Conservation (phyloP, 2,797 vertebrate species). For the Gambusia yucatana region DNA sequence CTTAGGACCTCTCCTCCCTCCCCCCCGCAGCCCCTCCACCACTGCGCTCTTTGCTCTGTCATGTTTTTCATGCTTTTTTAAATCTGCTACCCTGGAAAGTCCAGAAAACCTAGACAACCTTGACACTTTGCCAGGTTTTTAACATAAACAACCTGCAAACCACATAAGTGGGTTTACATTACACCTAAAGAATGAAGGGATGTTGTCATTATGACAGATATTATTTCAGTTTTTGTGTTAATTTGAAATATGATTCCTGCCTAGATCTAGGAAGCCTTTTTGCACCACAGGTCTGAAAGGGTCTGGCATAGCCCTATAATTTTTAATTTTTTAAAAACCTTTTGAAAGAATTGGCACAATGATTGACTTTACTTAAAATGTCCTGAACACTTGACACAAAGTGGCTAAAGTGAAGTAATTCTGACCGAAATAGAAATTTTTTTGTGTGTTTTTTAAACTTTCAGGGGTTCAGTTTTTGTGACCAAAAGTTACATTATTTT, state of each 20-base stretch:
- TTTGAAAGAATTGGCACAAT: not conserved
- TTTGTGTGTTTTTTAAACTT: not conserved
- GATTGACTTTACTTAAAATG: not conserved
- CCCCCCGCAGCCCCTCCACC: not conserved
- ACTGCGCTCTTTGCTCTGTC: not conserved
- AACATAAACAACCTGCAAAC: slow-evolving; percentile 10
- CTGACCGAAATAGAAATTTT: not conserved
- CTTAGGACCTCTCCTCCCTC: not conserved
- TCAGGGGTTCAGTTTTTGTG: not conserved
- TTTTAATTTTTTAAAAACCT: not conserved
- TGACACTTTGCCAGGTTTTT: slow-evolving; percentile 5
- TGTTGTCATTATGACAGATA: slow-evolving; percentile 2
- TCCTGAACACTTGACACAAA: not conserved
- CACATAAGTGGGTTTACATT: slow-evolving; percentile 24
- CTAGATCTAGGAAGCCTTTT: not conserved
- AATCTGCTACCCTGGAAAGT: slow-evolving; percentile 31
- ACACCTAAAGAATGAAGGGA: slow-evolving; percentile 9
- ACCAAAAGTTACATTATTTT: not conserved
- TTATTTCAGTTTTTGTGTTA: not conserved
- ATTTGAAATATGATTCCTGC: not conserved
- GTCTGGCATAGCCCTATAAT: too few relatives aligned
- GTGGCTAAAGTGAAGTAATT: not conserved
- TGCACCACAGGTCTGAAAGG: not conserved
- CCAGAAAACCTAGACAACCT: slow-evolving; percentile 37
- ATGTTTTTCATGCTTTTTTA: slow-evolving; percentile 11